Conservation (phyloP, 2,888 invertebrate genomes). For the Ditula angustiorana region DNA sequence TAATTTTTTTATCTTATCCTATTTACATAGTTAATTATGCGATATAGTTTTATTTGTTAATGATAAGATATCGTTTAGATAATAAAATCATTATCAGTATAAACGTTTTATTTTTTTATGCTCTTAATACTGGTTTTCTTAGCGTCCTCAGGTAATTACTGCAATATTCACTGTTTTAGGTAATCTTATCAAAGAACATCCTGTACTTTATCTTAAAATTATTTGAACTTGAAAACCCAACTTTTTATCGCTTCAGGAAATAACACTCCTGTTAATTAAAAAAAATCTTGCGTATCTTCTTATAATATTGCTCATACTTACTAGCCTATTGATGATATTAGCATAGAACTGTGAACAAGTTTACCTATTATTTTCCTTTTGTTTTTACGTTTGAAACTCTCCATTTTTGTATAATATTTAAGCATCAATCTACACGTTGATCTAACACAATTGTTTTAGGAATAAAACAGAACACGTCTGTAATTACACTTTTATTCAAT, state of each 20-base stretch:
- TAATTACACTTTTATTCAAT: slow-evolving; percentile 3
- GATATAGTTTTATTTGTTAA: slow-evolving; percentile 40
- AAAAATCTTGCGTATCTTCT: not conserved
- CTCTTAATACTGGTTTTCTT: not conserved
- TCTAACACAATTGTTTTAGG: not conserved
- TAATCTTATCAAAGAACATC: not conserved
- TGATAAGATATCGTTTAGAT: slow-evolving; percentile 37
- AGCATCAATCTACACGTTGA: too few relatives aligned
- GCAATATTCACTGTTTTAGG: not conserved
- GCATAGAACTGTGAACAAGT: too few relatives aligned
- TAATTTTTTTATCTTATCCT: slow-evolving; percentile 63
- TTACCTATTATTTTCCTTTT: too few relatives aligned
- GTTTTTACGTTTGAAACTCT: too few relatives aligned
- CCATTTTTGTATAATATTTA: too few relatives aligned
- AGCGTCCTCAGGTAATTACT: not conserved
- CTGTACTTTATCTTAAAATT: not conserved
- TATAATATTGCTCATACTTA: too few relatives aligned
- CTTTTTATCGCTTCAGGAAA: not conserved
- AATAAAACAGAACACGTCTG: not conserved
- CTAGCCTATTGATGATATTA: too few relatives aligned
- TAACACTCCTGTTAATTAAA: not conserved
- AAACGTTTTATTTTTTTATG: slow-evolving; percentile 13
- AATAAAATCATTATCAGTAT: not conserved
- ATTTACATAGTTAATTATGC: slow-evolving; percentile 52
- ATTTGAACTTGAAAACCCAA: not conserved